phyloP scores from a whole-genome alignment of 2,888 invertebrate genomes.

The Pharmacophagus antenor region DNA sequence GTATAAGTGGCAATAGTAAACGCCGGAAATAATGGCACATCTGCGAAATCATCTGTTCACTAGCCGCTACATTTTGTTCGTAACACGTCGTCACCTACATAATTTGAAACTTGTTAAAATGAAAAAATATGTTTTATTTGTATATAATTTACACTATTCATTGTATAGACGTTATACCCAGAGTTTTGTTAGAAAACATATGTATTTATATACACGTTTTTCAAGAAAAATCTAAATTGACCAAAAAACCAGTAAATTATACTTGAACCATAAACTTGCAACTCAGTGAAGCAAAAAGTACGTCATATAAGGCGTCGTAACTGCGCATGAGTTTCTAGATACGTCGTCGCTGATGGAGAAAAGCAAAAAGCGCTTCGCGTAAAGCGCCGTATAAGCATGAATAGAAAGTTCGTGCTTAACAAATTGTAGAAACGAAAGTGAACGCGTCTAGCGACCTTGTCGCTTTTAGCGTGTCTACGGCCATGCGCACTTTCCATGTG shows the following conservation, averaged over 20 bases:
- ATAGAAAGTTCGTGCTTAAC: conserved; percentile 47
- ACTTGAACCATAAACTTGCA: conserved; percentile 15
- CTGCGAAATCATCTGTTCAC: no score
- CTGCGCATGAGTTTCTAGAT: conserved; percentile 11
- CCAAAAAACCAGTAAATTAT: background rate
- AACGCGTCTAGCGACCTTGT: conserved; percentile 63
- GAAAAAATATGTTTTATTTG: no score
- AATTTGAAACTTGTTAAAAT: no score
- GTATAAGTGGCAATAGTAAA: no score
- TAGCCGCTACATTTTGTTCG: no score
- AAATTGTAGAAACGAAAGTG: conserved; percentile 64
- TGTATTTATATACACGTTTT: background rate
- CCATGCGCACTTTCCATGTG: conserved; percentile 34
- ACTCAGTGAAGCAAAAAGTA: conserved; percentile 1
- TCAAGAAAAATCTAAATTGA: background rate
- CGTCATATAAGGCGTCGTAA: conserved; percentile 15
- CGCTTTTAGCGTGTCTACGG: conserved; percentile 39
- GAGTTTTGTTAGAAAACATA: no score
- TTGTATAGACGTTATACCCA: no score
- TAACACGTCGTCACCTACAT: no score
- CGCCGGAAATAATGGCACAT: no score
- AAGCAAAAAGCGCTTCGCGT: conserved; percentile 30
- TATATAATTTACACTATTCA: no score
- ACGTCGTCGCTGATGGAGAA: conserved; percentile 16
- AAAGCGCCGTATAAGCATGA: conserved; percentile 39